Evolutionary conservation across 2,888 invertebrate genomes (phyloP).

Genomic region (Ormia ochracea): DNA sequence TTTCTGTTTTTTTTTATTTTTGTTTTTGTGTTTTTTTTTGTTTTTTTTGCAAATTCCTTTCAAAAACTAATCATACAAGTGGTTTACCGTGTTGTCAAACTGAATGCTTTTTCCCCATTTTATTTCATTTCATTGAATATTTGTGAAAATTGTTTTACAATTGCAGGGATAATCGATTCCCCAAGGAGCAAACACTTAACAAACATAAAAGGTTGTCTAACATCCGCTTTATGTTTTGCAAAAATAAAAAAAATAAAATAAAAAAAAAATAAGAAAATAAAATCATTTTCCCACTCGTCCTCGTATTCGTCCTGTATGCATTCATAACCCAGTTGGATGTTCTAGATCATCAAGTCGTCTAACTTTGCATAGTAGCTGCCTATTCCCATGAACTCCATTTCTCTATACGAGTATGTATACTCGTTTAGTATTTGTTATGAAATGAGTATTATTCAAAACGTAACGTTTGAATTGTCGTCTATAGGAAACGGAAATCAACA

Average conservation of each 20-base stretch:
- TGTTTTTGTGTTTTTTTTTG: neutral
- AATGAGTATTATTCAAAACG: slow-evolving; percentile 40
- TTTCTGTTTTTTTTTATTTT: neutral
- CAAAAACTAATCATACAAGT: slow-evolving; percentile 71
- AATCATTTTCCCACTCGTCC: too few species aligned
- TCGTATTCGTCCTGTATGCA: slow-evolving; percentile 1
- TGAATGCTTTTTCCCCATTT: neutral
- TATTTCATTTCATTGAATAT: slow-evolving; percentile 35
- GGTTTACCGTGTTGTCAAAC: slow-evolving; percentile 61
- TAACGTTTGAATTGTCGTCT: slow-evolving; percentile 42
- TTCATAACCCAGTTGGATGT: slow-evolving; percentile 41
- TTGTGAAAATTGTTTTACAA: slow-evolving; percentile 76
- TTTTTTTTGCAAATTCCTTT: slow-evolving; percentile 15
- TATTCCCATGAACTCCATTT: slow-evolving; percentile 11
- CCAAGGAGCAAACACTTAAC: slow-evolving; percentile 75
- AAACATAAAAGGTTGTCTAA: slow-evolving; percentile 60
- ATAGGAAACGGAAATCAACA: slow-evolving; percentile 75
- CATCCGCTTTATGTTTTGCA: slow-evolving; percentile 48
- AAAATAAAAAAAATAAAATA: neutral
- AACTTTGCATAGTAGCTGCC: neutral
- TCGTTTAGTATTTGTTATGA: neutral
- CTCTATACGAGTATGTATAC: too few species aligned
- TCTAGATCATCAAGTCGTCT: slow-evolving; percentile 38
- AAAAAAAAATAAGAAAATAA: too few species aligned
- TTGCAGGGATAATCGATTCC: slow-evolving; percentile 76